Percentiles rank a stretch among this genome's conserved stretches.
These are phyloP conservation scores for Pseudochaenichthys georgianus DNA, from an alignment of 2,797 vertebrate species.

Conservation along the genomic window DNA sequence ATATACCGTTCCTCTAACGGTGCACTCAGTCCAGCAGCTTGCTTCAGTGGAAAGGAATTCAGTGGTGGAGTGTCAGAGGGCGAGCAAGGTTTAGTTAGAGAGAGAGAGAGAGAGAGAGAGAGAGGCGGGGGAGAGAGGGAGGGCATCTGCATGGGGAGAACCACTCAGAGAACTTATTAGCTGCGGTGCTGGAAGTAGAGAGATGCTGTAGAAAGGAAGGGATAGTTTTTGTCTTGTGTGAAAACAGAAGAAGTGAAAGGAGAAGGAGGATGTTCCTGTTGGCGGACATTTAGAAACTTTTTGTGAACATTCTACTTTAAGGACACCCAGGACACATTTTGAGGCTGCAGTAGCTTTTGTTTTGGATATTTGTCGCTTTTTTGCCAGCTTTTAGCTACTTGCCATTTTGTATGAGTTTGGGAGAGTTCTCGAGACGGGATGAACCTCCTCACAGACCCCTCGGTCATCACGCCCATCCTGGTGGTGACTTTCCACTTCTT, in stretches of 20 bases:
- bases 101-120: conserved; percentile 19
- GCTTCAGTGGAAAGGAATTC: conserved; percentile 88
- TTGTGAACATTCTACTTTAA: not conserved
- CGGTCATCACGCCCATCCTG: conserved; percentile 73
- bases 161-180: conserved; percentile 50
- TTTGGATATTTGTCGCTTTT: not conserved
- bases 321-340: not conserved
- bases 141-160: conserved; percentile 53
- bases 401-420: not conserved
- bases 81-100: conserved; percentile 22
- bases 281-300: not conserved
- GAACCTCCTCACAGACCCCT: conserved; percentile 76
- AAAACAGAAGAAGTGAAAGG: conserved; percentile 39
- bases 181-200: conserved; percentile 44
- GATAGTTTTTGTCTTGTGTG: not conserved
- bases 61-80: conserved; percentile 67
- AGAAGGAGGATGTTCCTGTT: conserved; percentile 5
- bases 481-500: conserved; percentile 80
- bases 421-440: not conserved
- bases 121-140: conserved; percentile 27
- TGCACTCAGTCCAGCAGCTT: conserved; percentile 67
- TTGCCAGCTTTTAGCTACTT: not conserved
- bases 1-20: conserved; percentile 59
- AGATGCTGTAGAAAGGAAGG: conserved; percentile 50
- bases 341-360: not conserved